Evolutionary conservation across 2,113 vertebrate species (phyloP), one percentile per base, ranked within the genome.

Genomic region (Odobenus rosmarus): DNA sequence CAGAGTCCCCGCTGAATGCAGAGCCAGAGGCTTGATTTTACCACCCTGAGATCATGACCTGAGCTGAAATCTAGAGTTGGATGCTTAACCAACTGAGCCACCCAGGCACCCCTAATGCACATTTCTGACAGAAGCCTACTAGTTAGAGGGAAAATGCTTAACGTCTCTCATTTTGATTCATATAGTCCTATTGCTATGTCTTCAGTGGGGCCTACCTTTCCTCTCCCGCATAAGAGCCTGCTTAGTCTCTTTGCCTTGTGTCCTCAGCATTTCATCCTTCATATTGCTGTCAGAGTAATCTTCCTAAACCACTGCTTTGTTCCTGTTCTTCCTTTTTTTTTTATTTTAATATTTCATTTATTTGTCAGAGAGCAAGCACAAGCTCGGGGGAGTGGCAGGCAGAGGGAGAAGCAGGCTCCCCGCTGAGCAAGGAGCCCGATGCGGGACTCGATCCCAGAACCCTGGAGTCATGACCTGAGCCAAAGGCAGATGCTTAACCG

Each of bases 201-300:
- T 71, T 72, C 46, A 77, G 16, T 61, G 24, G 7, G 36, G 14
- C 55, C 53, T 46, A 1, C 55, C 46, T 88, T 74, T 59, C 79
- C 19, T 94, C 31, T 87, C 23, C 46, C 7, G 59, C 4, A 4
- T 49, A 59, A 64, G 39, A 61, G 61, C 42, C 26, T 83, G 33
- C 64, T 84, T 31, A 42, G 51, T 90, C 8, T 92, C 33, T 24
- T n/a, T 57, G 62, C 21, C 26, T 64, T 14, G 3, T 96, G 49
- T 76, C 77, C 49, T 91, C 21, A 90, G n/a, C 46, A 33, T 94
- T 53, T 86, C 26, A 8, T 90, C 74, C 77, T 93, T 93, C 23
- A 57, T 16, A 6, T 42, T 91, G 57, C 55, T 88, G 12, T 10
- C 33, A 59, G 24, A 74, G 42, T 71, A 55, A 62, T 85, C 72